Conservation (phyloP, 2,888 invertebrate species). For the Microctonus brassicae region DNA sequence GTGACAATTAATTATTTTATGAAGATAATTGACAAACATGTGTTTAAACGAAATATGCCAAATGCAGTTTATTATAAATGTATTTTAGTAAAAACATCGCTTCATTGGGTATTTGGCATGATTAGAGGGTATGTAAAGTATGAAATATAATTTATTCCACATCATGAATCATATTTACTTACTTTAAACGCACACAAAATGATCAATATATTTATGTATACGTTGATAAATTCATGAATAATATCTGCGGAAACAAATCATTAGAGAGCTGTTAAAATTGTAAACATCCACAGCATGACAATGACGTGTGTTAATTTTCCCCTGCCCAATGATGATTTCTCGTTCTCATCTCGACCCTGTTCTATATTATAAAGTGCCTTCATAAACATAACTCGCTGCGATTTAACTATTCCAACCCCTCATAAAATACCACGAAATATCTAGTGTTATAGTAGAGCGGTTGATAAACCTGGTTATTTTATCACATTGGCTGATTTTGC, state of each 20-base stretch:
- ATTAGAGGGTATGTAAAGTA: too few species aligned
- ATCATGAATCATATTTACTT: conserved; percentile 20
- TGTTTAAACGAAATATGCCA: too few species aligned
- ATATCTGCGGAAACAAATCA: not conserved
- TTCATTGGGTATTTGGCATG: not conserved
- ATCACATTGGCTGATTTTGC: conserved; percentile 54
- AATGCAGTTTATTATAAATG: not conserved
- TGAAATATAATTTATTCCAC: not conserved
- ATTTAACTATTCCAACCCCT: not conserved
- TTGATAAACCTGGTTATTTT: conserved; percentile 10
- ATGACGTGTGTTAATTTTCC: conserved; percentile 31
- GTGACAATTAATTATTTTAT: too few species aligned
- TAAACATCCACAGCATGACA: conserved; percentile 6
- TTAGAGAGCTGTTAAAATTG: not conserved
- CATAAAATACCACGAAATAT: conserved; percentile 3
- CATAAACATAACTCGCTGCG: conserved; percentile 53
- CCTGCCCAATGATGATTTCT: conserved; percentile 5
- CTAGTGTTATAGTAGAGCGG: not conserved
- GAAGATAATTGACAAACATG: too few species aligned
- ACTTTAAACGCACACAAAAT: conserved; percentile 41
- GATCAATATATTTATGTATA: conserved; percentile 31
- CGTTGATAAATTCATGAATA: conserved; percentile 47
- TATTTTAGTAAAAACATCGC: not conserved
- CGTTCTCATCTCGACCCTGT: conserved; percentile 18
- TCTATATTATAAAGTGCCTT: conserved; percentile 55